A percentile compares a stretch with the other conserved stretches of the same genome.
phyloP scores from a whole-genome alignment of 2,797 vertebrate genomes.

The Pseudochirops cupreus region DNA sequence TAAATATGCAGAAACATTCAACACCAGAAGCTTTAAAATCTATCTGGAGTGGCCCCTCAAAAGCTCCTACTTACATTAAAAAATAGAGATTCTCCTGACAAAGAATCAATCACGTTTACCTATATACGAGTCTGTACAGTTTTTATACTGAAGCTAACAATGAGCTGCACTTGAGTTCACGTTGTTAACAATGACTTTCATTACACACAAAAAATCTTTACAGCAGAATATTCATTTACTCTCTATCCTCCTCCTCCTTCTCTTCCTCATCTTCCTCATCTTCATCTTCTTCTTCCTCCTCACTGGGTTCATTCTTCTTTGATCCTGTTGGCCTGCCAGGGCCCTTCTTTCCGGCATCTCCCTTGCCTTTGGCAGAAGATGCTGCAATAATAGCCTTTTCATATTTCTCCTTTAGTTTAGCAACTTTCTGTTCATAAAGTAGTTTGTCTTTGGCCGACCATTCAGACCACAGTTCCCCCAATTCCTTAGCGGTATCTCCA shows the following conservation, averaged over 20 bases:
- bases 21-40: constrained; percentile 85
- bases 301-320: constrained; percentile 91
- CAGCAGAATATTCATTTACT: constrained; percentile 87
- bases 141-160: constrained; percentile 91
- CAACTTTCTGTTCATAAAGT: constrained; percentile 94
- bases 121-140: constrained; percentile 94
- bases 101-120: constrained; percentile 89
- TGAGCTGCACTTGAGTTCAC: constrained; percentile 93
- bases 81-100: constrained; percentile 90
- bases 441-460: constrained; percentile 93
- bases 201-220: constrained; percentile 78
- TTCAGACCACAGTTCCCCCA: constrained; percentile 95
- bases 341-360: constrained; percentile 93
- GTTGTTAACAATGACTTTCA: constrained; percentile 89
- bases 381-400: constrained; percentile 97
- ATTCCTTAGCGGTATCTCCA: constrained; percentile 96
- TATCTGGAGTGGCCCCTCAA: constrained; percentile 83
- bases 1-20: constrained; percentile 90
- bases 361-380: constrained; percentile 92
- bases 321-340: constrained; percentile 92
- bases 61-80: constrained; percentile 88
- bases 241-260: constrained; percentile 88
- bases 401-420: constrained; percentile 97
- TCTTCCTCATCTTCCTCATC: constrained; percentile 96
- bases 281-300: constrained; percentile 94